Conservation (phyloP, 2,797 vertebrate species). For the Macroramphosus scolopax region DNA sequence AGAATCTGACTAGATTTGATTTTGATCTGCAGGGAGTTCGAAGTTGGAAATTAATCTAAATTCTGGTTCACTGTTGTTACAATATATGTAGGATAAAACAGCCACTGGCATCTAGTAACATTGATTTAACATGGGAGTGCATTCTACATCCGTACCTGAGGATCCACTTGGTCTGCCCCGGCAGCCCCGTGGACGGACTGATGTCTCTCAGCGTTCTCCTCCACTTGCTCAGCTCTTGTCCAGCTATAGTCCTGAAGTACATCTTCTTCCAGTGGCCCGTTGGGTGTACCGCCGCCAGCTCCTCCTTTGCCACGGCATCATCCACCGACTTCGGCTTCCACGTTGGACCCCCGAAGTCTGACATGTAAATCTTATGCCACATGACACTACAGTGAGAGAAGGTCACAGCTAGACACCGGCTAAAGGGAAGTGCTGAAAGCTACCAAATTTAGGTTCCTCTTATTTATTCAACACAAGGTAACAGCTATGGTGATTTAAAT, state of each 20-base stretch:
- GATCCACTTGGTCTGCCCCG: conserved; percentile 74
- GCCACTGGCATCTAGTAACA: too few relatives aligned
- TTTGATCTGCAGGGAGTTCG: too few relatives aligned
- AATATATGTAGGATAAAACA: too few relatives aligned
- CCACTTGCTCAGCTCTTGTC: conserved; percentile 66
- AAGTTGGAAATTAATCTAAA: too few relatives aligned
- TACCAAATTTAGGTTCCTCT: too few relatives aligned
- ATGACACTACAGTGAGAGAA: conserved; percentile 65
- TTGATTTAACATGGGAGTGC: too few relatives aligned
- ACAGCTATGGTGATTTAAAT: too few relatives aligned
- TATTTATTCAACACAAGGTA: neutral
- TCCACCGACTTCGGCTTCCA: conserved; percentile 62
- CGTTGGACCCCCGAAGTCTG: conserved; percentile 54
- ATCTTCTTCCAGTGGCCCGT: conserved; percentile 85
- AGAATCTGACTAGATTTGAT: too few relatives aligned
- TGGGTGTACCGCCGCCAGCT: conserved; percentile 43
- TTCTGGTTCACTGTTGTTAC: too few relatives aligned
- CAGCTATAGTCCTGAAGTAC: conserved; percentile 75
- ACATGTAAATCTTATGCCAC: conserved; percentile 82
- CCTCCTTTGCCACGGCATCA: conserved; percentile 17
- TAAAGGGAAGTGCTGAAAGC: too few relatives aligned
- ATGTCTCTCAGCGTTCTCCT: conserved; percentile 70
- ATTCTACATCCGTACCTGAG: conserved; percentile 60
- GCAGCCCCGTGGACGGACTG: conserved; percentile 79
- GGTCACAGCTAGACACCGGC: neutral